A percentile compares a stretch with the other conserved stretches of the same genome.
Evolutionary conservation across 2,797 vertebrate genomes (phyloP).

Genomic region (Chrysocyon brachyurus): DNA sequence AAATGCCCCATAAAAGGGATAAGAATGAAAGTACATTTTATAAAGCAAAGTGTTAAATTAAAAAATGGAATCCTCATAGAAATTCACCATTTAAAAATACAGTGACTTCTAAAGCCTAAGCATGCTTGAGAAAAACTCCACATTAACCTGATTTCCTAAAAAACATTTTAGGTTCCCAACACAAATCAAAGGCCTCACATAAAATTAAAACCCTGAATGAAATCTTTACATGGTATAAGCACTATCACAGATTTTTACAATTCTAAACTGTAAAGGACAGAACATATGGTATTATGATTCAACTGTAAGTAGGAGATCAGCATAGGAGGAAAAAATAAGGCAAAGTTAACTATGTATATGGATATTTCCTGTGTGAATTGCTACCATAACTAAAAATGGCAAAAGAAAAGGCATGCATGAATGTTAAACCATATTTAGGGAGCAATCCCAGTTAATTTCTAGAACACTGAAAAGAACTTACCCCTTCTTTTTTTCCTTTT

Average conservation of each 20-base stretch:
- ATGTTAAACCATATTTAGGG: not conserved
- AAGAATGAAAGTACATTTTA: slow-evolving; percentile 24
- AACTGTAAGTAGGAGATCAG: slow-evolving; percentile 66
- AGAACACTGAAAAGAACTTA: slow-evolving; percentile 82
- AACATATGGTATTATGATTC: not conserved
- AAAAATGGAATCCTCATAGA: slow-evolving; percentile 18
- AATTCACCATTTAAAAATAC: slow-evolving; percentile 49
- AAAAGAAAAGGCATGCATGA: not conserved
- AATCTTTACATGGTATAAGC: slow-evolving; percentile 22
- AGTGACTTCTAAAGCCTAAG: slow-evolving; percentile 56
- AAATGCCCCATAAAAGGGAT: not conserved
- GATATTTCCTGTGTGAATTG: not conserved
- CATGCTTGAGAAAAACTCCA: slow-evolving; percentile 40
- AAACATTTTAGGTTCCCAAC: slow-evolving; percentile 32
- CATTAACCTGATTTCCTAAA: slow-evolving; percentile 49
- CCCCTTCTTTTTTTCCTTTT: slow-evolving; percentile 95
- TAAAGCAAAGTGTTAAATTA: slow-evolving; percentile 30
- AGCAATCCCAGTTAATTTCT: not conserved
- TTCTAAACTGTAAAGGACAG: not conserved
- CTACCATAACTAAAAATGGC: slow-evolving; percentile 66
- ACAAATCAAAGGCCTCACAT: not conserved
- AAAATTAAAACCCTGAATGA: slow-evolving; percentile 52
- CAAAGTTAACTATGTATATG: slow-evolving; percentile 52
- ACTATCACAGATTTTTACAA: slow-evolving; percentile 30
- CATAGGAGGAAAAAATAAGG: slow-evolving; percentile 64